These are phyloP conservation scores for Tetraneura akinire DNA, from an alignment of 1,140 invertebrate species.

Conservation along the genomic window DNA sequence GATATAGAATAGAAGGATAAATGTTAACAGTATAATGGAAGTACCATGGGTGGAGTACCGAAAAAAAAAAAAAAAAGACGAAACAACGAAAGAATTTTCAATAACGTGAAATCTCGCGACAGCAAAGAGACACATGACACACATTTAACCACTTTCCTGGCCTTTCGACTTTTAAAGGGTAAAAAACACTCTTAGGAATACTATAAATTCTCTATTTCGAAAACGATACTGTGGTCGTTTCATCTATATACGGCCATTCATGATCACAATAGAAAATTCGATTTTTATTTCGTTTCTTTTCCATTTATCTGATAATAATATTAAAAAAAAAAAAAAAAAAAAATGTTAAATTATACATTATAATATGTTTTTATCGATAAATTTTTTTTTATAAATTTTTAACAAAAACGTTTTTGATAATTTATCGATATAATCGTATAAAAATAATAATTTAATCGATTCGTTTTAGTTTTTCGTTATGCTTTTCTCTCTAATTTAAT, in stretches of 20 bases:
- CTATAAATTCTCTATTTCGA: constrained; percentile 35
- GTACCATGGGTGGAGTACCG: background rate
- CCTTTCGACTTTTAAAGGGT: constrained; percentile 19
- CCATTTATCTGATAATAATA: background rate
- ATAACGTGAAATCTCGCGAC: constrained; percentile 45
- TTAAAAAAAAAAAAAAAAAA: no score
- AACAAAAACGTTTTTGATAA: no score
- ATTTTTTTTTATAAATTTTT: no score
- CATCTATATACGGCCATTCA: background rate
- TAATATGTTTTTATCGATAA: no score
- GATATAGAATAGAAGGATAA: background rate
- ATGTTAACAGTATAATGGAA: background rate
- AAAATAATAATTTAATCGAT: no score
- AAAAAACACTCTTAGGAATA: constrained; percentile 43
- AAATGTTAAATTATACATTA: no score
- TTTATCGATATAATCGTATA: no score
- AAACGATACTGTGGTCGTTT: background rate
- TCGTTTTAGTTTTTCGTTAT: no score
- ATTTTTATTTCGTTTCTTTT: constrained; percentile 25
- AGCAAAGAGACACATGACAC: constrained; percentile 49
- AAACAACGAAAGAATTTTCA: constrained; percentile 50
- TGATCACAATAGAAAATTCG: background rate
- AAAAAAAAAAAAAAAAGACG: constrained; percentile 1
- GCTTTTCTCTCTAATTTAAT: no score
- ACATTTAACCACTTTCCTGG: constrained; percentile 46